A percentile compares a stretch with the other conserved stretches of the same genome.
Evolutionary conservation across 2,113 vertebrate genomes (phyloP).

Genomic region (Pyxicephalus adspersus): DNA sequence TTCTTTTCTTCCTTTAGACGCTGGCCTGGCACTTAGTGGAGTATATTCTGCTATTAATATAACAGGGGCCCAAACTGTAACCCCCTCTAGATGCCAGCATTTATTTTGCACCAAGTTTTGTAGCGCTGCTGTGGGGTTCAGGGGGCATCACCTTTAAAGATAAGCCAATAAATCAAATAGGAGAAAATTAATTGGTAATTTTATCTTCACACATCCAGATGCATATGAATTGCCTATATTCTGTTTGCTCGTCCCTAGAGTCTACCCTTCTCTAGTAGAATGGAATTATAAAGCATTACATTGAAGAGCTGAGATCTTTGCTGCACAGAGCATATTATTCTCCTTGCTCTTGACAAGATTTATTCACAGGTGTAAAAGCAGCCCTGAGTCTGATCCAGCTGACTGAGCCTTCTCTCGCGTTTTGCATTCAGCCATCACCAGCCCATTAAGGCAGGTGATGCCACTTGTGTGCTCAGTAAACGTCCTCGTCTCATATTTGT

Average conservation of each 20-base stretch:
- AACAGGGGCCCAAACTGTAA: too few relatives aligned
- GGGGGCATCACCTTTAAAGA: too few relatives aligned
- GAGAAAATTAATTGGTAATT: too few relatives aligned
- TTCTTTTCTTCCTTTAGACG: too few relatives aligned
- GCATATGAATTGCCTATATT: too few relatives aligned
- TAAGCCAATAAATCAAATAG: too few relatives aligned
- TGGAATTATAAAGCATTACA: slow-evolving; percentile 27
- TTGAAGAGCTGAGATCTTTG: slow-evolving; percentile 1
- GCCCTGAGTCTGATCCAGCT: neutral
- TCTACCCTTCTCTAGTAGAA: neutral
- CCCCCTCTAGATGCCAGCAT: too few relatives aligned
- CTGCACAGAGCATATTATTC: neutral
- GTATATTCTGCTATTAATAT: too few relatives aligned
- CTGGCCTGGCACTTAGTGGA: too few relatives aligned
- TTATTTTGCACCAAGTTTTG: too few relatives aligned
- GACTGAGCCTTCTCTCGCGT: neutral
- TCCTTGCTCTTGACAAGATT: slow-evolving; percentile 28
- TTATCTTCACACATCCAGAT: too few relatives aligned
- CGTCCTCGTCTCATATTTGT: neutral
- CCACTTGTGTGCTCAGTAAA: neutral
- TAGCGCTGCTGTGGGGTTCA: too few relatives aligned
- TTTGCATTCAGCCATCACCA: slow-evolving; percentile 17
- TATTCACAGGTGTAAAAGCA: slow-evolving; percentile 13
- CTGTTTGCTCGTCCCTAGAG: neutral
- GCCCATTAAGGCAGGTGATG: neutral